Conservation (phyloP, 1,140 invertebrate species). For the Lucilia cuprina region DNA sequence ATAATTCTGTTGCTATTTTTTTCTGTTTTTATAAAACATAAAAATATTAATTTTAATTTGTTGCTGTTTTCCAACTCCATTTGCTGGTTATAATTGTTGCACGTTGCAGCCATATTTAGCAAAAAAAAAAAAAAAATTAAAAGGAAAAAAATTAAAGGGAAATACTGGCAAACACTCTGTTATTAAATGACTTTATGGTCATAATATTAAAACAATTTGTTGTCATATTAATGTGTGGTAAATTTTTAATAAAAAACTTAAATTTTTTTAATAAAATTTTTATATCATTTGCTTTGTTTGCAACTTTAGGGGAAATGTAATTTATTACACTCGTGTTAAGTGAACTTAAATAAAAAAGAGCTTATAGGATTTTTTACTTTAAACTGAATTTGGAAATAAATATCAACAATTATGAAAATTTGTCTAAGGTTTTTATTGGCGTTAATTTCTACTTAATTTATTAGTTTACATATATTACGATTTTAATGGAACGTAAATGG, state of each 20-base stretch:
- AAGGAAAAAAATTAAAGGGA: too few species aligned
- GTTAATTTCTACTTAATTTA: too few species aligned
- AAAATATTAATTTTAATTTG: not conserved
- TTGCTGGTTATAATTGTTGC: not conserved
- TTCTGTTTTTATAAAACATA: not conserved
- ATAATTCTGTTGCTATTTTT: not conserved
- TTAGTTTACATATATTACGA: too few species aligned
- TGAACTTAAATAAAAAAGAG: not conserved
- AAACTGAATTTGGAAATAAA: too few species aligned
- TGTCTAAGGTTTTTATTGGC: too few species aligned
- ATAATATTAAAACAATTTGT: slow-evolving; percentile 27
- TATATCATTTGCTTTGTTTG: not conserved
- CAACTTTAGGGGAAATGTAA: not conserved
- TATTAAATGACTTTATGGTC: slow-evolving; percentile 16
- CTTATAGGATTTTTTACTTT: not conserved
- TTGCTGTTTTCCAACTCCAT: not conserved
- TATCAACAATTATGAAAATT: too few species aligned
- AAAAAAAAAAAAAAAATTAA: not conserved
- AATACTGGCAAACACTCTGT: not conserved
- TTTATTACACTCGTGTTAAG: not conserved
- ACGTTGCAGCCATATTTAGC: not conserved
- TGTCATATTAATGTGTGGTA: slow-evolving; percentile 6
- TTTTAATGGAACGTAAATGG: too few species aligned
- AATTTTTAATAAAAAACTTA: not conserved
- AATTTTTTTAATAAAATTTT: not conserved